Evolutionary conservation across 2,113 vertebrate species (phyloP), one percentile per base, ranked within the genome.

Genomic region (Chelonoidis abingdonii): DNA sequence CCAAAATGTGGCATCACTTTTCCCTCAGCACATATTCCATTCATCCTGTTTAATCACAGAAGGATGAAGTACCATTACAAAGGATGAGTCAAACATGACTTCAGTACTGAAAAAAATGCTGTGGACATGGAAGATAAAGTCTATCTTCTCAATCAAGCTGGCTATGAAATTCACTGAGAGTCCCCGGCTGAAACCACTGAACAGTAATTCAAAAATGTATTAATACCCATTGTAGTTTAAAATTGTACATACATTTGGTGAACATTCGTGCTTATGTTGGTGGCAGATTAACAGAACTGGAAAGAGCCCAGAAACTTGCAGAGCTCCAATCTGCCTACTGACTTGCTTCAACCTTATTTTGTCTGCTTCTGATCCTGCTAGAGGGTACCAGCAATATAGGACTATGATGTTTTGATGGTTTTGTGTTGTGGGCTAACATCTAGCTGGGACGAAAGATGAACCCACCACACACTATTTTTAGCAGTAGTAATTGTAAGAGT

Each of bases 191-290:
- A 78, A 78, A 78, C 25, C 24, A 25, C 44, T 38, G 25, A 16
- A 13, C 44, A 8, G 11, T 38, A 44, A 72, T 82, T 97, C 94
- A 62, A 54, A 94, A 93, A 56, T 93, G 76, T 96, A 93, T 97
- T 95, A 69, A 62, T 93, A 57, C 88, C 31, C 35, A 4, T 85
- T 94, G 54, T 6, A 19, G 57, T 29, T 52, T 84, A 59, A 93
- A 86, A 86, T 88, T 44, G 14, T 44, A 25, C 5, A 9, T 1
- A 82, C 4, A 0, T 80, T 88, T 56, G 11, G 57, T 85, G 3
- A 89, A 90, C 91, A 92, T 80, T 65, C 19, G 85, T 29, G 72
- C 29, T 83, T 56, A 27, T 56, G 49, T 44, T 81, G 87, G 38
- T 80, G 86, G 54, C 49, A 93, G 91, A 93, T 27, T 79, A 89